Conservation (phyloP, 2,797 vertebrate genomes). For the Loris lydekkerianus region DNA sequence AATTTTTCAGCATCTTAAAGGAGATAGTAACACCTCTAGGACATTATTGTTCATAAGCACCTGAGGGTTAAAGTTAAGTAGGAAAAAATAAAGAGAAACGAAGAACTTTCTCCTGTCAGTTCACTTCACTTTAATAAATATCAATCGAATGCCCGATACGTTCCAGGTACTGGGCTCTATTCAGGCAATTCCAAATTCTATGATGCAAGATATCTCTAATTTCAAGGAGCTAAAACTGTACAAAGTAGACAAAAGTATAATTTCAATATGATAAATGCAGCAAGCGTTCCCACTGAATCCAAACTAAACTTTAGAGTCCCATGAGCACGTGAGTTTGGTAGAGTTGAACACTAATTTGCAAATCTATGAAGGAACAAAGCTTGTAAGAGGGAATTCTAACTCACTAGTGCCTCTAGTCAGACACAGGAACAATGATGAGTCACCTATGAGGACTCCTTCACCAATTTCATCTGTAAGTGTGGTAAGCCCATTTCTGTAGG, state of each 20-base stretch:
- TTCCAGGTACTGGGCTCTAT: not conserved
- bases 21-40: not conserved
- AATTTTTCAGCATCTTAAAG: not conserved
- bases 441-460: accelerated
- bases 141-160: not conserved
- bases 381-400: not conserved
- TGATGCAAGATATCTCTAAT: not conserved
- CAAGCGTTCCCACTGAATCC: not conserved
- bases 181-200: not conserved
- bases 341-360: not conserved
- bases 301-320: not conserved
- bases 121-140: not conserved
- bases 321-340: not conserved
- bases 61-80: not conserved
- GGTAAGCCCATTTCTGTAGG: not conserved
- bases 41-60: not conserved
- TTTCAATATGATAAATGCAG: not conserved
- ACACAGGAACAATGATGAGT: not conserved
- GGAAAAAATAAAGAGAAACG: not conserved
- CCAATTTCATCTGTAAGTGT: not conserved
- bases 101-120: not conserved
- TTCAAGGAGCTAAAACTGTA: not conserved
- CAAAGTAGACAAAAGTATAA: not conserved
- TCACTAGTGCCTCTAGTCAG: not conserved
- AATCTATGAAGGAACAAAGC: not conserved